Evolutionary conservation across 1,140 invertebrate genomes (phyloP), one percentile per base, ranked within the genome.

Genomic region (Drosophila murphyi): DNA sequence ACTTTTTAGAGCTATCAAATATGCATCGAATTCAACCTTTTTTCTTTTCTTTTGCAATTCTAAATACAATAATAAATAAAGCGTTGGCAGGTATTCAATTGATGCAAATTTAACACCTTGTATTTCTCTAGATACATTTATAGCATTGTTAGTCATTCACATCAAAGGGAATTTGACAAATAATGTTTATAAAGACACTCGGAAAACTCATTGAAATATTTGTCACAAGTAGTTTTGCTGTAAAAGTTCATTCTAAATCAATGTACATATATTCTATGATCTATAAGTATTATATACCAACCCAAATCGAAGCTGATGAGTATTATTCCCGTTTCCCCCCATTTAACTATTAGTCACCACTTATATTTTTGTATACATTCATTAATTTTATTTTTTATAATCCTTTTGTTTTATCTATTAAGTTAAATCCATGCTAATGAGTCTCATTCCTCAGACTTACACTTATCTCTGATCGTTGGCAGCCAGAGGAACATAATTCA

Each of bases 381-480:
- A 10, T 2, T 41, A 41, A 10, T 3, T 41, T 2, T 6, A 41
- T 10, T 8, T 10, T 43, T 3, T 43, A 43, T 3, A 43, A n/a
- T 43, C 39, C 39, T 43, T n/a, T n/a, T n/a, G n/a, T 43, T n/a
- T 4, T 10, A n/a, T 43, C 39, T 43, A n/a, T 43, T n/a, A 43
- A 43, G 5, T 20, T 28, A 48, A 28, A 28, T 48, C 6, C 12
- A 48, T n/a, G 8, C 28, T 10, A 51, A 32, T 32, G 8, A n/a
- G 29, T 10, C 48, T 51, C 2, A 4, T 32, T 31, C 29, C 4
- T 12, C 50, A 34, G 60, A 39, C 47, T n/a, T 35, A 3, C 1
- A 37, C 20, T 37, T 72, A 72, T 72, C 61, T 64, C 5, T 37
- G 55, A 68, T 68, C 48, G 37, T 59, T 67, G 70, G 70, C 70